Percentiles rank a stretch among this genome's conserved stretches.
phyloP scores from a whole-genome alignment of 2,888 invertebrate genomes.

The Rhodophaea formosa region DNA sequence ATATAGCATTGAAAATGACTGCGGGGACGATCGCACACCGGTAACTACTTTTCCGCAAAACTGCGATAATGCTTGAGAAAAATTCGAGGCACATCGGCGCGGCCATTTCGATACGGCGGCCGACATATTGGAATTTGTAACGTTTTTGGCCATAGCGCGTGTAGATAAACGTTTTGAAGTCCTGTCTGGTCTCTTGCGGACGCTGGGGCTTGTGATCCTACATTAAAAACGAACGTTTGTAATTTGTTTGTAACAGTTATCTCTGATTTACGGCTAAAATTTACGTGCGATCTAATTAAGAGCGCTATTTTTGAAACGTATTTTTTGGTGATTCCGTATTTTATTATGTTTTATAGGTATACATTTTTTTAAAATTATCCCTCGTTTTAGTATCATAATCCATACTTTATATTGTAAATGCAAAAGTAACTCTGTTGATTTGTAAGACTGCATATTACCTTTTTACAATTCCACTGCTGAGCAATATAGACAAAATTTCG shows the following conservation, averaged over 20 bases:
- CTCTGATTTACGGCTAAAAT: neutral
- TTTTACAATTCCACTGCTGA: too few species aligned
- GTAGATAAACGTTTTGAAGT: neutral
- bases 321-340: too few species aligned
- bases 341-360: too few species aligned
- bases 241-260: neutral
- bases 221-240: neutral
- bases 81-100: slow-evolving; percentile 46
- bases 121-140: slow-evolving; percentile 41
- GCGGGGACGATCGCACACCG: slow-evolving; percentile 71
- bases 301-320: neutral
- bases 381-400: too few species aligned
- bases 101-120: slow-evolving; percentile 43
- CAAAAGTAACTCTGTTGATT: too few species aligned
- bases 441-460: too few species aligned
- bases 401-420: too few species aligned
- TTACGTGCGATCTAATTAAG: neutral
- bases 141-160: slow-evolving; percentile 7
- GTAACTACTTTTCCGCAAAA: slow-evolving; percentile 76
- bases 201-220: neutral
- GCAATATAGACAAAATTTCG: too few species aligned
- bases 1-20: slow-evolving; percentile 58
- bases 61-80: slow-evolving; percentile 64
- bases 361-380: too few species aligned
- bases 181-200: neutral